Evolutionary conservation across 2,888 invertebrate species (phyloP), one percentile per base, ranked within the genome.

Genomic region (Nomada lathburiana): DNA sequence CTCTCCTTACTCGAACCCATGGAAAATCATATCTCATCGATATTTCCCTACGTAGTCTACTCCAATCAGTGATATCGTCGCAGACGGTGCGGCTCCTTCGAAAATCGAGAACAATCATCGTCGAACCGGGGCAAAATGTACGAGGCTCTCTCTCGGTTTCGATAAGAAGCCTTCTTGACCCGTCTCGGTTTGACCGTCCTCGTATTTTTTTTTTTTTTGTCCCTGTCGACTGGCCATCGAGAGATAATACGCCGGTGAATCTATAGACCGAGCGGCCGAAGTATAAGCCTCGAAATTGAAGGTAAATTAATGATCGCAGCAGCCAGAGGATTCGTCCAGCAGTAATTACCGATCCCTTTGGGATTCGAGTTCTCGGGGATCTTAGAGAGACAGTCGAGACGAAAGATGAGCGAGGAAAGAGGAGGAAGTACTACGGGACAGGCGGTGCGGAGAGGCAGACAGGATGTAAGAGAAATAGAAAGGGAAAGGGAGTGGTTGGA

Each of bases 261-360:
- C 72, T 63, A 47, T 59, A 47, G 80, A 47, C 82, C 53, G 47
- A 11, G 26, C 67, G 60, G 75, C 36, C 44, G 64, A 79, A 71
- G 71, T 80, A 83, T 77, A 82, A 87, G 83, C 77, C 73, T 76
- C 77, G 84, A 82, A 89, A 89, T 89, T 87, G 85, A 72, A 84
- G 88, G 82, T 87, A 83, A 90, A 89, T 90, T 89, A 89, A 90
- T 90, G 89, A 89, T 90, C 86, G 86, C 60, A 80, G 79, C 76
- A 69, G 57, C 23, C 69, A 59, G 83, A 69, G 78, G 84, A 82
- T 79, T 88, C 88, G 84, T 84, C 86, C 86, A 80, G 77, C 79
- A 87, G 90, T 89, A 91, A 90, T 90, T 91, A 91, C 87, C 89
- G 87, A 89, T 90, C 85, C 89, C 85, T 57, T 59, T 73, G 77